These are phyloP conservation scores for Panthera tigris DNA, from an alignment of 2,113 vertebrate genomes.

Conservation along the genomic window DNA sequence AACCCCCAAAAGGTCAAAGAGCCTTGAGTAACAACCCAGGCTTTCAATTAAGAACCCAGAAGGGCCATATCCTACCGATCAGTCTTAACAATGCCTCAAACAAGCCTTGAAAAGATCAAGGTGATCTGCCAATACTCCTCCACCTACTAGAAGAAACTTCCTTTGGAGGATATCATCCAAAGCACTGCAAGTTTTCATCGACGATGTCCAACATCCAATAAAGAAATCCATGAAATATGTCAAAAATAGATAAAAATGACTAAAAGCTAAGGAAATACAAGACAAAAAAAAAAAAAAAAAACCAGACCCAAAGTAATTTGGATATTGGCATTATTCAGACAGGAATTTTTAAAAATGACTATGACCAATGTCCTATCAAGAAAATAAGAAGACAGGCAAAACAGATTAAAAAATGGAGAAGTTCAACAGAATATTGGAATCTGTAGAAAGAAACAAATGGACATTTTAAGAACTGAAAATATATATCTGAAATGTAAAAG, in stretches of 20 bases:
- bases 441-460: slow-evolving; percentile 16
- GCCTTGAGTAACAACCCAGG: neutral
- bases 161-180: neutral
- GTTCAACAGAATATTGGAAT: neutral
- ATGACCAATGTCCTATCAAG: neutral
- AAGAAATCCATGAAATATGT: neutral
- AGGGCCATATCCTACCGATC: neutral
- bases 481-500: neutral
- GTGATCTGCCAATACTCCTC: neutral
- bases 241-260: neutral
- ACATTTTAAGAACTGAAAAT: slow-evolving; percentile 6
- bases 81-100: neutral
- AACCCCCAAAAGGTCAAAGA: neutral
- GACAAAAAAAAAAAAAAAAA: neutral
- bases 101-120: neutral
- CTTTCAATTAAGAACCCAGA: neutral
- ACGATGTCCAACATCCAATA: neutral
- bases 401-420: neutral
- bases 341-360: neutral
- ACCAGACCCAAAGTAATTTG: neutral
- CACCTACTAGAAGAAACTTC: neutral
- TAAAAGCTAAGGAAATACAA: slow-evolving; percentile 1
- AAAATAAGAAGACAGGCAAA: neutral
- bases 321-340: neutral
- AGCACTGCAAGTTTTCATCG: neutral